phyloP scores from a whole-genome alignment of 92 coral and sea anemone genomes.

The Palythoa grandiflora region DNA sequence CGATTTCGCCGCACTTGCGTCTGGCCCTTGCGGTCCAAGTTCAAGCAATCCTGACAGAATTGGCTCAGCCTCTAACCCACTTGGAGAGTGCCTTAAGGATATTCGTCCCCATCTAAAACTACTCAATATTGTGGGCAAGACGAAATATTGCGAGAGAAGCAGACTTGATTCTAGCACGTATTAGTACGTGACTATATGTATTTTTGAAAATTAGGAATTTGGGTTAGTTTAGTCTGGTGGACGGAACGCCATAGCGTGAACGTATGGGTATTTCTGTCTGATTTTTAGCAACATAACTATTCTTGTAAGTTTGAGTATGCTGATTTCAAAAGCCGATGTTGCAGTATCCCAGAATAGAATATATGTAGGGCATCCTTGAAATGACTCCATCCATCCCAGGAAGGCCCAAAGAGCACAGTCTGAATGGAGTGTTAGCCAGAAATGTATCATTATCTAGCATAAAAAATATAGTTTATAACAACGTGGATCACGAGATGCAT shows the following conservation, averaged over 20 bases:
- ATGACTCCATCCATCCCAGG: no score
- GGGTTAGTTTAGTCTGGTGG: not conserved
- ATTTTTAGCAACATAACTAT: no score
- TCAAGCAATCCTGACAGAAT: constrained; percentile 16
- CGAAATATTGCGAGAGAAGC: not conserved
- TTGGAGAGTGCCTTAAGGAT: not conserved
- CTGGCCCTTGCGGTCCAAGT: constrained; percentile 11
- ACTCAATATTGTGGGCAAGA: constrained; percentile 3
- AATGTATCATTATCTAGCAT: no score
- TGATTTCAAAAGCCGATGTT: no score
- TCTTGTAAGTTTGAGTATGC: no score
- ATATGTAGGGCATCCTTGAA: no score
- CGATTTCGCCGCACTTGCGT: constrained; percentile 4
- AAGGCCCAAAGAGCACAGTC: no score
- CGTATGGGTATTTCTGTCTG: no score
- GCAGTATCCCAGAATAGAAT: no score
- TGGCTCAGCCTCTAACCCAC: not conserved
- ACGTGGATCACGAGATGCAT: no score
- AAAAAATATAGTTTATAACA: no score
- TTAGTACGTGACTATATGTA: not conserved
- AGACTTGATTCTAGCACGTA: constrained; percentile 3
- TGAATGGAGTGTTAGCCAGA: no score
- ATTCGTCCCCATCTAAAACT: constrained; percentile 19
- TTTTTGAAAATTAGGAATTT: not conserved
- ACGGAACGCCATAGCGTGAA: not conserved